These are phyloP conservation scores for Carassius auratus DNA, from an alignment of 2,113 vertebrate species.

Conservation along the genomic window DNA sequence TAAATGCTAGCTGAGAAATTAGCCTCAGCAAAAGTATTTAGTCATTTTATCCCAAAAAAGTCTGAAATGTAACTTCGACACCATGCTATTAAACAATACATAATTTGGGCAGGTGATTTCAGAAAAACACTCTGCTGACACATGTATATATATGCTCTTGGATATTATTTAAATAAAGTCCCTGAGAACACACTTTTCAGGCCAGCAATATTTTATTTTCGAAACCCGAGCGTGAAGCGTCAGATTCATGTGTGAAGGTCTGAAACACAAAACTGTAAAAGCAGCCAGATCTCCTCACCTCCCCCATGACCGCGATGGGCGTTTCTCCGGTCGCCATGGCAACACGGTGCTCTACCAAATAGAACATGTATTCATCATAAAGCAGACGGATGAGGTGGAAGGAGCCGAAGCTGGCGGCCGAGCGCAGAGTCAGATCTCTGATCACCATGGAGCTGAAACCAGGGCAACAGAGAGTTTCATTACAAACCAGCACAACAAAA, in stretches of 20 bases:
- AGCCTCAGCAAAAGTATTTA: too few relatives aligned
- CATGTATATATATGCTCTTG: not conserved
- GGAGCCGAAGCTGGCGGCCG: constrained; percentile 95
- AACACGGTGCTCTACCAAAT: constrained; percentile 96
- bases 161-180: not conserved
- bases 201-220: too few relatives aligned
- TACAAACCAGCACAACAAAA: constrained; percentile 8
- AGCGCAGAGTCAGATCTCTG: constrained; percentile 94
- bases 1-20: too few relatives aligned
- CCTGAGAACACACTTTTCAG: too few relatives aligned
- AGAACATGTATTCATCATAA: constrained; percentile 99
- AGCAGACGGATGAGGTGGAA: constrained; percentile 98
- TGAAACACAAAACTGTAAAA: too few relatives aligned
- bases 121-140: not conserved
- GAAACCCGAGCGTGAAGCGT: not conserved
- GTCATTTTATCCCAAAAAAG: too few relatives aligned
- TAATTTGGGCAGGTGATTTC: too few relatives aligned
- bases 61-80: too few relatives aligned
- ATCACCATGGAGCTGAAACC: constrained; percentile 95
- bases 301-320: constrained; percentile 96
- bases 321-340: constrained; percentile 94
- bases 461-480: constrained; percentile 18
- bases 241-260: not conserved
- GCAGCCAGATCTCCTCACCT: constrained; percentile 77
- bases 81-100: too few relatives aligned